Base-by-base conservation (phyloP, 2,888 invertebrate species). In the Acronicta psi region DNA sequence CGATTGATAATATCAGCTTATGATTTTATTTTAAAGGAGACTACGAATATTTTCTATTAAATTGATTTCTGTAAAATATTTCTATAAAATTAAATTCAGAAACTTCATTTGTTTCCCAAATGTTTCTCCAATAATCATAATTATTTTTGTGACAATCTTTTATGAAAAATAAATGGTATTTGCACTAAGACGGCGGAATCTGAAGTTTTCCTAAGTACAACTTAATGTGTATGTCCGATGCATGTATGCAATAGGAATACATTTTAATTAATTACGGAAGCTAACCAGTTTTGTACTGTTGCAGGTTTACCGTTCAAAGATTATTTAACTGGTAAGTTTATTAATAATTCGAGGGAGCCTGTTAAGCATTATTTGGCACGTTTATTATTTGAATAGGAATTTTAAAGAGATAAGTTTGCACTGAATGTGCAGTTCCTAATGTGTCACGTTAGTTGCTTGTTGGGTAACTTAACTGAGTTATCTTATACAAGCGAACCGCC, bases 11-110 rank as follows among this genome's bases (percentile, higher is more conserved):
- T 34, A 34, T 34, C 5, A 34, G 74, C 65, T 66, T 77, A 80
- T 75, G 55, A 72, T 75, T 72, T 73, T 58, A 53, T 65, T 72
- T 74, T 68, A 73, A 59, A 75, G 68, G 66, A 69, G 66, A 56
- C 68, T 65, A 67, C 65, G 73, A 61, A 65, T 41, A 75, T 78
- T 77, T 59, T 45, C 69, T 73, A 77, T 60, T 59, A 65, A 67
- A 59, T 68, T 53, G 53, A 58, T 73, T 53, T 60, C 45, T 23
- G 40, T 56, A 53, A 49, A 72, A 66, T 64, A 68, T 63, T 47
- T 51, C 45, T 59, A 57, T 29, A 66, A 61, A 61, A 69, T 46
- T 50, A 69, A 47, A n/a, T 63, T 52, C 2, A 16, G 8, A 50
- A 73, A 49, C 36, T 41, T n/a, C 16, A 38, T 47, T 47, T 34